Conservation (phyloP, 2,888 invertebrate species). For the Volucella zonaria region DNA sequence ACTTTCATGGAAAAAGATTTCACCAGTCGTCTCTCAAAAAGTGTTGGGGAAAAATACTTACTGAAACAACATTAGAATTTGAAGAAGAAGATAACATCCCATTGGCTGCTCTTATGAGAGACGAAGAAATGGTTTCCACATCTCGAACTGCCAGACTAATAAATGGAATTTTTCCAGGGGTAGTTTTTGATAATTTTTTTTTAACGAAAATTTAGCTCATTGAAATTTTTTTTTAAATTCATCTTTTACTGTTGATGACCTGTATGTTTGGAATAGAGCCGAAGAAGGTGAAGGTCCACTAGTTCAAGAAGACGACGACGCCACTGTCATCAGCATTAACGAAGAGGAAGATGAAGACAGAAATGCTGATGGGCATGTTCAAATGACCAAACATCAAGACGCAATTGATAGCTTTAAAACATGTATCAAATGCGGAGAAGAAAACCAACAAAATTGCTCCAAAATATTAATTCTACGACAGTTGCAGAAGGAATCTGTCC, state of each 20-base stretch:
- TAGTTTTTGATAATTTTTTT: too few relatives aligned
- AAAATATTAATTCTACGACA: too few relatives aligned
- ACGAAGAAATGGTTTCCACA: slow-evolving; percentile 16
- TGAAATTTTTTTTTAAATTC: not conserved
- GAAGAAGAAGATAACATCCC: slow-evolving; percentile 22
- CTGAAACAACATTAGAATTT: slow-evolving; percentile 22
- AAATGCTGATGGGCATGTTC: too few relatives aligned
- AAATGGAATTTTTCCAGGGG: not conserved
- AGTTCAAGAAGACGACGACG: too few relatives aligned
- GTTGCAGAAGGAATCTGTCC: too few relatives aligned
- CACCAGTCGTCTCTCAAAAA: slow-evolving; percentile 6
- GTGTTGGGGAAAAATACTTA: not conserved
- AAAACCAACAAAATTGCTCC: too few relatives aligned
- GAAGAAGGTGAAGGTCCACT: not conserved
- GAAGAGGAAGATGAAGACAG: not conserved
- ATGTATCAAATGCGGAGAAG: too few relatives aligned
- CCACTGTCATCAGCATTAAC: not conserved
- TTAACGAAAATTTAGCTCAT: too few relatives aligned
- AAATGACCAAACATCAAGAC: too few relatives aligned
- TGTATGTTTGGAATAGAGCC: not conserved
- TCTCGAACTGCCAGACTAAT: not conserved
- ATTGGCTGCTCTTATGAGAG: slow-evolving; percentile 8
- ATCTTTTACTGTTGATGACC: too few relatives aligned
- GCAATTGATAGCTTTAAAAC: too few relatives aligned
- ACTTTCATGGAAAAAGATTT: too few relatives aligned